Base-by-base conservation (phyloP, 2,113 vertebrate species). In the Chaetura pelagica region DNA sequence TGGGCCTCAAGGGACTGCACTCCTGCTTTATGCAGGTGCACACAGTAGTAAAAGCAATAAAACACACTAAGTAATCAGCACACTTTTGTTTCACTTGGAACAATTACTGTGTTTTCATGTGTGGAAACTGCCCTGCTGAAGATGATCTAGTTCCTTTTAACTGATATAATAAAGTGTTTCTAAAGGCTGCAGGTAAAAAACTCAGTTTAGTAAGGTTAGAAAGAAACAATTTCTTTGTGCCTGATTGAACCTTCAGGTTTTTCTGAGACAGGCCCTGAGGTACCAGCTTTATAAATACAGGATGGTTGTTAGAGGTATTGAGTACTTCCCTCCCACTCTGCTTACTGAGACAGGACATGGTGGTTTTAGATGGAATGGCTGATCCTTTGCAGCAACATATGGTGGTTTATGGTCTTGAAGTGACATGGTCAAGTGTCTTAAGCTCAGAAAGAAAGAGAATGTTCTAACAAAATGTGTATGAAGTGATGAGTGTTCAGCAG, bases 21-120 rank as follows among this genome's bases (percentile, higher is more conserved):
- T 86, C 30, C 92, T 83, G 78, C 19, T 84, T 72, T 24, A 3
- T 29, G 82, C 77, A 91, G 89, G 89, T 94, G 73, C 89, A 71
- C 66, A 24, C 15, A 15, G 92, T 35, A 95, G 84, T 89, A 35
- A 82, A 87, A 82, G 74, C 64, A 72, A 75, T 87, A 89, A 96
- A 96, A 67, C 64, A 48, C 16, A 19, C 66, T 9, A 35, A 87
- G 73, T 69, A 38, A 22, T 89, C 15, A 6, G 22, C 16, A 9
- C 3, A 5, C 55, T 62, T 30, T 35, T 61, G 73, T 59, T 96
- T 82, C 74, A 16, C 75, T 68, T 35, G 1, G 15, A 75, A 86
- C 63, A 51, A 7, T 92, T 27, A 1, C 51, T 40, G 32, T 23
- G 13, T 46, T 44, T 92, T 75, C 57, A 8, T 16, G 26, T 10